phyloP scores from a whole-genome alignment of 2,113 vertebrate genomes.

The Alligator sinensis region DNA sequence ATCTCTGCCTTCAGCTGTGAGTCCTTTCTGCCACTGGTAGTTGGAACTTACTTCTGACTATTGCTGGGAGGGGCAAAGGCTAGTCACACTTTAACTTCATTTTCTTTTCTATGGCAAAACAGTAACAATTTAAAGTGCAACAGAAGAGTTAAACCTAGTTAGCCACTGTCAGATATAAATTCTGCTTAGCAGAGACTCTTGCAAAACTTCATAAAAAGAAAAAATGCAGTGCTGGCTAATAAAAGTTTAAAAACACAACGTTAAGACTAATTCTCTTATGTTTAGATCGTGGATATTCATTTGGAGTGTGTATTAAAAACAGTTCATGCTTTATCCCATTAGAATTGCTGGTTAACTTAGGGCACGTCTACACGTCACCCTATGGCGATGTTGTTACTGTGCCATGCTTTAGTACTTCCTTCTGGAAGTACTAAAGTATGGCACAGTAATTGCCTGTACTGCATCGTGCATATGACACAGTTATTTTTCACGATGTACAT shows the following conservation, averaged over 20 bases:
- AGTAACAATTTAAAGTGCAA: not conserved
- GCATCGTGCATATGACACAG: too few relatives aligned
- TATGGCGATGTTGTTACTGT: too few relatives aligned
- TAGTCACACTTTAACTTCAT: too few relatives aligned
- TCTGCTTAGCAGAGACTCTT: not conserved
- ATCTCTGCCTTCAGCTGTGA: not conserved
- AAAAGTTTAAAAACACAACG: not conserved
- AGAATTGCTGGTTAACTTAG: too few relatives aligned
- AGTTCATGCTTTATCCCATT: too few relatives aligned
- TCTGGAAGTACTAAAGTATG: too few relatives aligned
- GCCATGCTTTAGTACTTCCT: too few relatives aligned
- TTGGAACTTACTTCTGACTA: fast-evolving
- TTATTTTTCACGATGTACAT: too few relatives aligned
- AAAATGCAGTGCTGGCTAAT: not conserved
- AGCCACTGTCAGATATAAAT: not conserved
- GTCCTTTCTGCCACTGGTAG: not conserved
- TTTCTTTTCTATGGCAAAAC: not conserved
- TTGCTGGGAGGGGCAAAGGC: not conserved
- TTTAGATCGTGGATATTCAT: not conserved
- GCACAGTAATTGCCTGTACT: too few relatives aligned
- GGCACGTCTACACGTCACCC: too few relatives aligned
- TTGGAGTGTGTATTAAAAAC: not conserved
- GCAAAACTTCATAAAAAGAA: not conserved
- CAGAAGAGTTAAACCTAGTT: not conserved
- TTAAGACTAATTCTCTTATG: not conserved